A percentile compares a stretch with the other conserved stretches of the same genome.
Evolutionary conservation across 2,113 vertebrate species (phyloP).

Genomic region (Speoplatyrhinus poulsoni): DNA sequence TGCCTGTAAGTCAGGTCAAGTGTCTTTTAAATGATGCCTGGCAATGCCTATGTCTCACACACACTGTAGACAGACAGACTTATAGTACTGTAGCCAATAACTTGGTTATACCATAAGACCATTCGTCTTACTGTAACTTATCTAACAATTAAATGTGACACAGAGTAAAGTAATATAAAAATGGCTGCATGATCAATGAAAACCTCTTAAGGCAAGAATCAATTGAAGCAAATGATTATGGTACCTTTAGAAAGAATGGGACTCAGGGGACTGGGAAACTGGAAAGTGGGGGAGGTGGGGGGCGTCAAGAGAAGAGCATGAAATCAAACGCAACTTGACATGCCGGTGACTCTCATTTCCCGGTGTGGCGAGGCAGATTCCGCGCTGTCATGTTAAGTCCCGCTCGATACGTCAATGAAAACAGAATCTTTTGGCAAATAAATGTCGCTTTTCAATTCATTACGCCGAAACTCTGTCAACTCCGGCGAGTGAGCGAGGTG

Average conservation of each 20-base stretch:
- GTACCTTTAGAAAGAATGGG: constrained; percentile 8
- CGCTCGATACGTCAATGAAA: neutral
- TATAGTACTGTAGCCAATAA: too few species aligned
- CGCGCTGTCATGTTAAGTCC: constrained; percentile 21
- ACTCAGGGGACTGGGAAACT: constrained; percentile 9
- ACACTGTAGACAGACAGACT: too few species aligned
- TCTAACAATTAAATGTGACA: too few species aligned
- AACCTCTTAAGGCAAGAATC: neutral
- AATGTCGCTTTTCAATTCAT: constrained; percentile 38
- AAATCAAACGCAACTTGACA: constrained; percentile 47
- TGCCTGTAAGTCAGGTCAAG: constrained; percentile 51
- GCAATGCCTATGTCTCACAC: constrained; percentile 34
- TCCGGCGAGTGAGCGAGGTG: constrained; percentile 18
- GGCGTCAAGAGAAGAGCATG: constrained; percentile 35
- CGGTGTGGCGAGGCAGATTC: constrained; percentile 27
- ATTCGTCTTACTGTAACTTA: too few species aligned
- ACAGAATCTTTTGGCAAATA: constrained; percentile 36
- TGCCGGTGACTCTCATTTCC: constrained; percentile 47
- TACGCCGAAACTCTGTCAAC: constrained; percentile 38
- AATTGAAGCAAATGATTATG: too few species aligned
- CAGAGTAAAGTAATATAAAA: neutral
- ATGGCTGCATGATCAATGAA: neutral
- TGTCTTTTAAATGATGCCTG: constrained; percentile 43
- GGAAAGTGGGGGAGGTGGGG: constrained; percentile 3
- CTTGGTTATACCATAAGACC: too few species aligned